phyloP scores from a whole-genome alignment of 2,797 vertebrate genomes.

The Crenuchus spilurus region DNA sequence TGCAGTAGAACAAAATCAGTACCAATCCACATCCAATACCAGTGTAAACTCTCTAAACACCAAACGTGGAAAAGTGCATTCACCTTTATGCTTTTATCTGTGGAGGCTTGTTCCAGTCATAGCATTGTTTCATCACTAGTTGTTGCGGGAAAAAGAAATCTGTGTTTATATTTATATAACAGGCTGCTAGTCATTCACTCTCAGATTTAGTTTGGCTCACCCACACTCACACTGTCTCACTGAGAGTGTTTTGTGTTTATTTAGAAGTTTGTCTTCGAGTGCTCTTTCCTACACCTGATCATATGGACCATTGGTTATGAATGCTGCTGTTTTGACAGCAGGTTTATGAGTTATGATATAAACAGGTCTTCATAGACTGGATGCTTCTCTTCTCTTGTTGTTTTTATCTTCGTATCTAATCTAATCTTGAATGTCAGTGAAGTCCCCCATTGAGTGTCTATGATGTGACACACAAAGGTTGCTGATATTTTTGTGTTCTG shows the following conservation, averaged over 20 bases:
- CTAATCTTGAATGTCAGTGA: conserved; percentile 38
- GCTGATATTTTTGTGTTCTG: conserved; percentile 35
- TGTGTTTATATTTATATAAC: not conserved
- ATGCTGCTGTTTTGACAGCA: not conserved
- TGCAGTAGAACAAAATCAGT: too few species aligned
- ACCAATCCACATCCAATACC: too few species aligned
- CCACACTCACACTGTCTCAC: not conserved
- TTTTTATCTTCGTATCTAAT: conserved; percentile 27
- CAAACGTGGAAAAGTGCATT: too few species aligned
- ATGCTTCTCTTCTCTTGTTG: not conserved
- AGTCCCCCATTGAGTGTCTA: conserved; percentile 39
- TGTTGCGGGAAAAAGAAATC: not conserved
- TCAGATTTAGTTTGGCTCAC: not conserved
- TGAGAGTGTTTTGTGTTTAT: too few species aligned
- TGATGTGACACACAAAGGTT: conserved; percentile 34
- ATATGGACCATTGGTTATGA: not conserved
- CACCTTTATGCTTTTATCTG: too few species aligned
- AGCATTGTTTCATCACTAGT: too few species aligned
- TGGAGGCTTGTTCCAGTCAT: too few species aligned
- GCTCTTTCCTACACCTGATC: not conserved
- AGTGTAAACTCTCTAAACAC: too few species aligned
- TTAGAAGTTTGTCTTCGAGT: not conserved
- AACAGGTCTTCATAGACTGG: not conserved
- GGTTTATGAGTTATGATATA: not conserved
- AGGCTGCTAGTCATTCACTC: not conserved